Base-by-base conservation (phyloP, 2,888 invertebrate genomes). In the Apeira syringaria region DNA sequence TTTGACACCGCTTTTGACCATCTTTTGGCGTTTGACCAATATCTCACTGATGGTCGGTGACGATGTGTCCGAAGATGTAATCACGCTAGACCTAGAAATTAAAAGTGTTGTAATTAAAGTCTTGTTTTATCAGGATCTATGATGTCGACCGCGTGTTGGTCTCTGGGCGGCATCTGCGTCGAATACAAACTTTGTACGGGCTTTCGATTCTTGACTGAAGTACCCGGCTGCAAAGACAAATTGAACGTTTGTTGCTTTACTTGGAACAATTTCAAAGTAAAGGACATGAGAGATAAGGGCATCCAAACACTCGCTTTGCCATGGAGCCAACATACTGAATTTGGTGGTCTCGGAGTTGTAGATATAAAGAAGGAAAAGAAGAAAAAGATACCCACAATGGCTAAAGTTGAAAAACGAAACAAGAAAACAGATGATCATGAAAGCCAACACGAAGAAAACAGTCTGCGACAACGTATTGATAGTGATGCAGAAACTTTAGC, bases 201-300 rank as follows among this genome's bases (percentile, higher is more conserved):
- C 1, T 61, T 58, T 22, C 59, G 53, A 4, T 83, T 37, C 8
- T 47, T 80, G 5, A 61, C 78, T 0, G 67, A 86, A 63, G 68
- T 83, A 1, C 70, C 73, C 1, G 88, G 82, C 7, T 89, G 88
- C 56, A 80, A 70, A 53, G 60, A 71, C 36, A 74, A 67, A 30
- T 45, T 64, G 2, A 71, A 79, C 34, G 84, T 89, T 2, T 89
- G 88, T 55, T 89, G 88, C 44, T 84, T 87, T 26, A 63, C 64
- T 1, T 87, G 81, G 84, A 85, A 86, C 43, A 62, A 61, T 8
- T 82, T 47, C 47, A 57, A 64, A 43, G 64, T 78, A 0, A 66
- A 68, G 32, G 82, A 85, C 30, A 50, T 66, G 50, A 64, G 49
- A 12, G 61, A 79, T 12, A 50, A 75, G 10, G 83, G 79, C 5